Conservation (phyloP, 2,113 vertebrate species). For the Notiomystis cincta region DNA sequence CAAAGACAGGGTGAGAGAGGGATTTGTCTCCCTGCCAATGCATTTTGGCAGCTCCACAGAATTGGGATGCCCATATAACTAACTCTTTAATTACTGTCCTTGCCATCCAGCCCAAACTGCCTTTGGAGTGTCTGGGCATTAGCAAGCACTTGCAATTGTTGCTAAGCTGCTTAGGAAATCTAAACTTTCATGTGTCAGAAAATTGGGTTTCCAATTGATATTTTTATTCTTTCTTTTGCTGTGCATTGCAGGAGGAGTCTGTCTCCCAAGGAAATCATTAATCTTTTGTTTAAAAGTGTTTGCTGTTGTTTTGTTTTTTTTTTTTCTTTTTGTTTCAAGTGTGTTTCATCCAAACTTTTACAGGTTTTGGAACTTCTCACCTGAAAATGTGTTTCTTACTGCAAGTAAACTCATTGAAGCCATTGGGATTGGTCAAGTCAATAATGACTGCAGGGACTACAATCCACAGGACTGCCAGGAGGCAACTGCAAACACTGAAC, state of each 20-base stretch:
- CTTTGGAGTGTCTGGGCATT: background rate
- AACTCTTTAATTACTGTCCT: background rate
- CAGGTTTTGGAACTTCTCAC: background rate
- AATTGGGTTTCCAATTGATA: background rate
- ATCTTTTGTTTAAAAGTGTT: background rate
- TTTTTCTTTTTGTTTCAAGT: background rate
- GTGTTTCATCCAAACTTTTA: background rate
- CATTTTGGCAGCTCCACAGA: background rate
- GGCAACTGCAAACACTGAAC: background rate
- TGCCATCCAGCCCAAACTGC: background rate
- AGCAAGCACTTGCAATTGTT: background rate
- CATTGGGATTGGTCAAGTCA: background rate
- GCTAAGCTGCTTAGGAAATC: background rate
- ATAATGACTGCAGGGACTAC: background rate
- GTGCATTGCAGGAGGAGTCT: background rate
- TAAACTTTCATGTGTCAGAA: background rate
- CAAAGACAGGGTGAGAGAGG: background rate
- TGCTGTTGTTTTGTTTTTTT: background rate
- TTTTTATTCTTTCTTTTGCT: background rate
- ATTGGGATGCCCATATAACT: background rate
- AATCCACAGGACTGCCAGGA: background rate
- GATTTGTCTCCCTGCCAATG: background rate
- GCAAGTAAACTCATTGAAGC: fast-evolving
- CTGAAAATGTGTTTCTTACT: background rate
- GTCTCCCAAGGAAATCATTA: background rate